Evolutionary conservation across 2,113 vertebrate species (phyloP).

Genomic region (Chauna torquata): DNA sequence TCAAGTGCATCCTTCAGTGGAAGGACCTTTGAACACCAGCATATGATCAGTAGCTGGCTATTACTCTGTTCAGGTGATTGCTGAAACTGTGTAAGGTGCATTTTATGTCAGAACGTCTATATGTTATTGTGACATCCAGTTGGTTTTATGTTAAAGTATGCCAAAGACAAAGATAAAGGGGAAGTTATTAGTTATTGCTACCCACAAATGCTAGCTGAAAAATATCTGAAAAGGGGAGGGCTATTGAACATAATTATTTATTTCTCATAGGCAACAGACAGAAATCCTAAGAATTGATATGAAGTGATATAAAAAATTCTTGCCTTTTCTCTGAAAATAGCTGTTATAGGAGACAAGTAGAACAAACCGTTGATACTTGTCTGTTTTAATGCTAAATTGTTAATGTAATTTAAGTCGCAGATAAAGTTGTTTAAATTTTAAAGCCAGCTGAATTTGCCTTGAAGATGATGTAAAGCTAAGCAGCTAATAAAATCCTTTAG

Average conservation of each 20-base stretch:
- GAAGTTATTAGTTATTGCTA: background rate
- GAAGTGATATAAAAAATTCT: background rate
- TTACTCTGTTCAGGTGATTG: background rate
- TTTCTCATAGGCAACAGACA: background rate
- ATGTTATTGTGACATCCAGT: background rate
- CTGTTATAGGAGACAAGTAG: background rate
- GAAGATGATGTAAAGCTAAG: background rate
- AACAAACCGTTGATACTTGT: background rate
- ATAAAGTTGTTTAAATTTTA: background rate
- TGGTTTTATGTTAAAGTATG: background rate
- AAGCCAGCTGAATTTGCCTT: background rate
- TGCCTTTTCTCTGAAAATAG: background rate
- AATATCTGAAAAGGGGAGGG: background rate
- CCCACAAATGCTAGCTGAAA: background rate
- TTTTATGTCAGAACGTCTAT: background rate
- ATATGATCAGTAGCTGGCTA: background rate
- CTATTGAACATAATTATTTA: background rate
- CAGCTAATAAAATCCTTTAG: background rate
- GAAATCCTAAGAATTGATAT: background rate
- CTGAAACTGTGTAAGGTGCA: rapidly evolving
- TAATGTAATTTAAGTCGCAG: background rate
- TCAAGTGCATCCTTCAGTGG: background rate
- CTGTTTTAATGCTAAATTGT: background rate
- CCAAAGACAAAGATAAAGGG: background rate
- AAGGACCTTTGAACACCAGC: background rate